phyloP scores from a whole-genome alignment of 2,888 invertebrate genomes.

The Diachrysia chrysitis region DNA sequence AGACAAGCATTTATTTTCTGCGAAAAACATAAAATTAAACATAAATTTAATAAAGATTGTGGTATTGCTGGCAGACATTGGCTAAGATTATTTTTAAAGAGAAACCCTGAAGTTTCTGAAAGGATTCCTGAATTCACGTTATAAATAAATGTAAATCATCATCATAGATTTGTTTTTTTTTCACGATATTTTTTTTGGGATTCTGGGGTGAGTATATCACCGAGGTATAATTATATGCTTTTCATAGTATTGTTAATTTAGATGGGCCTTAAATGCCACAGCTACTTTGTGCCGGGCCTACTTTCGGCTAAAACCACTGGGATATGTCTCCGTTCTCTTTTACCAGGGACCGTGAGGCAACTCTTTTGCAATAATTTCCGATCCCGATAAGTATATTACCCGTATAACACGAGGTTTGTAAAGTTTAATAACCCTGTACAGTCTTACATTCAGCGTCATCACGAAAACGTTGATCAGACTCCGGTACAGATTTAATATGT shows the following conservation, averaged over 20 bases:
- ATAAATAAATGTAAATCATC: neutral
- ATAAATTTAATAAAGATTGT: constrained; percentile 12
- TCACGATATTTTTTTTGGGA: neutral
- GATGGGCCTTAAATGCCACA: no score
- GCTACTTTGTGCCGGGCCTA: no score
- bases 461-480: constrained; percentile 14
- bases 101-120: constrained; percentile 7
- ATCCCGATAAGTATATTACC: neutral
- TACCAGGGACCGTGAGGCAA: neutral
- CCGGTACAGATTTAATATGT: constrained; percentile 35
- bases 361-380: neutral
- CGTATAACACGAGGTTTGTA: no score
- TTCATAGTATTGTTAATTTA: no score
- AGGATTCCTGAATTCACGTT: constrained; percentile 18
- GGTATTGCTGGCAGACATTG: constrained; percentile 19
- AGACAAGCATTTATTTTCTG: constrained; percentile 19
- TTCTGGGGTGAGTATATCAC: no score
- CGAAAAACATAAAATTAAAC: constrained; percentile 14
- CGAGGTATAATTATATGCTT: no score
- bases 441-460: neutral
- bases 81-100: constrained; percentile 9
- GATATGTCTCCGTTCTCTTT: no score
- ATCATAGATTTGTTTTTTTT: neutral
- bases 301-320: no score
- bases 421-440: no score